Evolutionary conservation across 2,888 invertebrate genomes (phyloP).

Genomic region (Electrophaes corylata): DNA sequence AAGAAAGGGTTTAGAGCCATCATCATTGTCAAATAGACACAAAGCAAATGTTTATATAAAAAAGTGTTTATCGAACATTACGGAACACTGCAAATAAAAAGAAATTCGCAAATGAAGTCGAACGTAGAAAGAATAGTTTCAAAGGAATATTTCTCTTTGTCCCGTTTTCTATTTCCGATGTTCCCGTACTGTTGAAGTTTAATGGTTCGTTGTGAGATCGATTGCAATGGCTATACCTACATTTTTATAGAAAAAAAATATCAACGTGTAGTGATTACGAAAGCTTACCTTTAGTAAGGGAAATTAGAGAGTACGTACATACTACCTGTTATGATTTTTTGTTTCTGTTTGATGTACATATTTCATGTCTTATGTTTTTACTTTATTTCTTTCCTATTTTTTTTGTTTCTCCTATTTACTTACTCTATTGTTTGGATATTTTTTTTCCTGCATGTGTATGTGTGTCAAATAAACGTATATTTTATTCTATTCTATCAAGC

Average conservation of each 20-base stretch:
- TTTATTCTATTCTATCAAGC: too few species aligned
- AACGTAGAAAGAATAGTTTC: conserved; percentile 53
- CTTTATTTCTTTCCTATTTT: too few species aligned
- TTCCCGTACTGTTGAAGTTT: conserved; percentile 68
- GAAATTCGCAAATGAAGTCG: conserved; percentile 59
- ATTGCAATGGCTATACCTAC: conserved; percentile 68
- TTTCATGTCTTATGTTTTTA: too few species aligned
- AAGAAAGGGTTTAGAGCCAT: conserved; percentile 15
- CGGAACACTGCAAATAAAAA: conserved; percentile 42
- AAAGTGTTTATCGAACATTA: conserved; percentile 23
- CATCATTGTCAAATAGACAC: conserved; percentile 33
- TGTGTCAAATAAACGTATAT: too few species aligned
- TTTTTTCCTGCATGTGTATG: too few species aligned
- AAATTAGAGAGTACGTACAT: too few species aligned
- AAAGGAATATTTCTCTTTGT: conserved; percentile 72
- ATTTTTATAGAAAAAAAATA: conserved; percentile 70
- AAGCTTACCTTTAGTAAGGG: too few species aligned
- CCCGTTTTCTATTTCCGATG: conserved; percentile 64
- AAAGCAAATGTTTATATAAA: conserved; percentile 23
- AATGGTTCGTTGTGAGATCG: conserved; percentile 68
- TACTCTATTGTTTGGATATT: too few species aligned
- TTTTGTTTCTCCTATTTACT: too few species aligned
- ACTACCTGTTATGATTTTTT: too few species aligned
- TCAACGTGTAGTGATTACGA: too few species aligned
- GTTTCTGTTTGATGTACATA: too few species aligned